Conservation (phyloP, 2,888 invertebrate genomes). For the Smittia aterrima region DNA sequence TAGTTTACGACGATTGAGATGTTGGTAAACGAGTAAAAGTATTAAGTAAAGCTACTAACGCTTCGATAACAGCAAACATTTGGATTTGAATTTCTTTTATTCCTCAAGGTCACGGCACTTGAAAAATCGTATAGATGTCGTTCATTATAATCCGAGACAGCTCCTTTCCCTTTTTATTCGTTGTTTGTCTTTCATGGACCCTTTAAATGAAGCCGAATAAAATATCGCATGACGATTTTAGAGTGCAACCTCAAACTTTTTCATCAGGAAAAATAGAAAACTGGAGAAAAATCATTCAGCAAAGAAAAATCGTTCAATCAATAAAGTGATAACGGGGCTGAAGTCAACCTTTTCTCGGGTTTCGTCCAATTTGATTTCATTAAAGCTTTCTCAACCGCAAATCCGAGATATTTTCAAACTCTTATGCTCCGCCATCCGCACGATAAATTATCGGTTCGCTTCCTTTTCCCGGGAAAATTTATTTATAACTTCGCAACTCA, state of each 20-base stretch:
- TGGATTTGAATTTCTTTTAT: not conserved
- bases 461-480: not conserved
- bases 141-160: no score
- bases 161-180: no score
- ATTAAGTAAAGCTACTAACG: not conserved
- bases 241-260: no score
- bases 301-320: conserved; percentile 35
- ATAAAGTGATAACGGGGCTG: conserved; percentile 32
- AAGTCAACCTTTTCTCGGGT: conserved; percentile 17
- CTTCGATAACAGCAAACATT: no score
- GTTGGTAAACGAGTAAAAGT: not conserved
- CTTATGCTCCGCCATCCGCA: not conserved
- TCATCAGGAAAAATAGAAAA: no score
- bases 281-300: not conserved
- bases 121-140: no score
- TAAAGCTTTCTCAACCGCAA: conserved; percentile 15
- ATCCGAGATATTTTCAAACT: not conserved
- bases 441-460: conserved; percentile 7
- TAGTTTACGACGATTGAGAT: not conserved
- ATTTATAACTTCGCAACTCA: not conserved
- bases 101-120: not conserved
- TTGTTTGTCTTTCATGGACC: no score
- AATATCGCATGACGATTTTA: no score
- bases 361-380: conserved; percentile 39
- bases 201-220: no score